These are phyloP conservation scores for Junonia oenone DNA, from an alignment of 2,888 invertebrate genomes.

Conservation along the genomic window DNA sequence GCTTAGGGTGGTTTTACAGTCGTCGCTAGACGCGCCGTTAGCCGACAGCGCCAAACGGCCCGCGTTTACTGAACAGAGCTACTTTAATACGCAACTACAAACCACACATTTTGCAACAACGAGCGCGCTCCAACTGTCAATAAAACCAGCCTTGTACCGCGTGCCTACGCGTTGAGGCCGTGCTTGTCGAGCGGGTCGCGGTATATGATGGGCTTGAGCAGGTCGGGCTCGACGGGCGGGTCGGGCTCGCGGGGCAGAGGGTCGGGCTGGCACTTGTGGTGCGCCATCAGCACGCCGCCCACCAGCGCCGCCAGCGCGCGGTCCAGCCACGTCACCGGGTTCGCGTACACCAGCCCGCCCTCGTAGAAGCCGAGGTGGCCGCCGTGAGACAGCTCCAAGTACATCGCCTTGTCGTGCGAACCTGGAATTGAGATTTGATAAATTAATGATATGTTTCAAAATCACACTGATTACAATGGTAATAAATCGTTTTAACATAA, in stretches of 20 bases:
- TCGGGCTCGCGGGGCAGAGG: background rate
- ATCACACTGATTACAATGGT: too few relatives aligned
- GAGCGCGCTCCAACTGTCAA: background rate
- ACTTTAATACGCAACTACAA: too few relatives aligned
- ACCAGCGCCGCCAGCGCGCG: constrained; percentile 90
- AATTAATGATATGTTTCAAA: too few relatives aligned
- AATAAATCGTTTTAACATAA: too few relatives aligned
- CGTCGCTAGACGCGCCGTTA: too few relatives aligned
- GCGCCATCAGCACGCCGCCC: constrained; percentile 84
- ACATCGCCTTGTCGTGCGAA: constrained; percentile 83
- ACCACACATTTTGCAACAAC: background rate
- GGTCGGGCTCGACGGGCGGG: constrained; percentile 47
- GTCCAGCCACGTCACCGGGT: constrained; percentile 96
- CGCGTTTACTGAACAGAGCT: too few relatives aligned
- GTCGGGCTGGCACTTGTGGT: constrained; percentile 61
- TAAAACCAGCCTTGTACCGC: background rate
- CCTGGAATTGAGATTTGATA: constrained; percentile 63
- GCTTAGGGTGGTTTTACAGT: too few relatives aligned
- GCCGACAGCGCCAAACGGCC: too few relatives aligned
- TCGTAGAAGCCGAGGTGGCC: constrained; percentile 97
- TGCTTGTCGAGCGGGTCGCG: constrained; percentile 60
- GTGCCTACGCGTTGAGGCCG: background rate
- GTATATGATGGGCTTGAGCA: constrained; percentile 57
- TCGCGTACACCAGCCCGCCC: constrained; percentile 91
- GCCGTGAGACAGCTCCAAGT: constrained; percentile 91